Base-by-base conservation (phyloP, 2,888 invertebrate species). In the Trichopria drosophilae region DNA sequence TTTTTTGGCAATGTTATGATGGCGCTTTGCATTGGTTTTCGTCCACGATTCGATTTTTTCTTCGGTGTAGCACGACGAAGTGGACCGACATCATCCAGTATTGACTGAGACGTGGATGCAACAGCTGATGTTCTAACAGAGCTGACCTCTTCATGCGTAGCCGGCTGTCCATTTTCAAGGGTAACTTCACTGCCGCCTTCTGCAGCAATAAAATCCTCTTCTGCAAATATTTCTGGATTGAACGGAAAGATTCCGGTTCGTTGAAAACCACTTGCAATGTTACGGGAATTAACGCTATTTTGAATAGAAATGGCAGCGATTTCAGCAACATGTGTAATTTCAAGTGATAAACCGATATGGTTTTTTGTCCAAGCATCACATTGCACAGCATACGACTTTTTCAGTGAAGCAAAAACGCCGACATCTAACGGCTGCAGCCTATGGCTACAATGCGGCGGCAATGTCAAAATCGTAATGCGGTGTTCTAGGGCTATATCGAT, bases 251-350 rank as follows among this genome's bases (percentile, higher is more conserved):
- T 72, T 35, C 72, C 72, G 23, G 69, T 64, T 32, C 60, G 59
- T 57, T 58, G 55, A 57, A 74, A 74, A 12, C 68, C 69, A 22
- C 55, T 46, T 40, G 52, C 59, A 24, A 75, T 73, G 53, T 73
- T 76, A 15, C 29, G 13, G 12, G 41, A n/a, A 41, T 26, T 3
- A 13, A 41, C 34, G 19, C 26, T 48, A 20, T 9, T 31, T 6
- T 16, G n/a, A n/a, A n/a, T n/a, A 22, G 26, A 10, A 28, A 13
- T 35, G 6, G 10, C 6, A 3, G 69, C 67, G 32, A 68, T 71
- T 51, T 54, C 64, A 44, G 73, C 68, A 12, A 76, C 65, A 47
- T 76, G 65, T 59, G 77, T 74, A 26, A 77, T 75, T 1, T 68
- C 65, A n/a, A 76, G 62, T 15, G 69, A 63, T 53, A 71, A 66